These are phyloP conservation scores for Tapirus indicus DNA, from an alignment of 2,797 vertebrate genomes.

Conservation along the genomic window DNA sequence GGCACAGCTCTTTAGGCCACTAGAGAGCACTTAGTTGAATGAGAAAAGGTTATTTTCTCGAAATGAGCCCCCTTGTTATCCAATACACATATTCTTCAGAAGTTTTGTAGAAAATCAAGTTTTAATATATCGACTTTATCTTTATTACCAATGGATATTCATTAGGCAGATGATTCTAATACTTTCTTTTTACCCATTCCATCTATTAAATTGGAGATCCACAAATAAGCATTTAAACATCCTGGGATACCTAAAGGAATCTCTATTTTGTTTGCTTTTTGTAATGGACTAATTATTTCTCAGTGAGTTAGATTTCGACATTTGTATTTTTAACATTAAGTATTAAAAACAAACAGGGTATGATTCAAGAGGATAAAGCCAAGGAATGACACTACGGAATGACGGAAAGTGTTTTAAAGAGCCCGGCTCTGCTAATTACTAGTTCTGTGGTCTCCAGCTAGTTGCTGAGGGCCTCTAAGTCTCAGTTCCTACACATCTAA, in stretches of 20 bases:
- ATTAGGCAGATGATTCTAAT: slow-evolving; percentile 25
- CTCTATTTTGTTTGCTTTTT: slow-evolving; percentile 28
- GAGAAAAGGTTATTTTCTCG: slow-evolving; percentile 8
- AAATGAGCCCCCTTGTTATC: not conserved
- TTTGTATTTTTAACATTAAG: slow-evolving; percentile 49
- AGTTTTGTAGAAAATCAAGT: slow-evolving; percentile 24
- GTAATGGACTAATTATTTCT: slow-evolving; percentile 47
- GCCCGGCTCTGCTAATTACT: not conserved
- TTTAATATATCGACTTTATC: slow-evolving; percentile 50
- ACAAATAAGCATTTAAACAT: slow-evolving; percentile 40
- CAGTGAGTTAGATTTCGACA: slow-evolving; percentile 6
- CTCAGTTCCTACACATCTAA: not conserved
- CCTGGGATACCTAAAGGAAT: not conserved
- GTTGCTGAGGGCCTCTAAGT: not conserved
- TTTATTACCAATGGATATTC: not conserved
- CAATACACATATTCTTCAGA: not conserved
- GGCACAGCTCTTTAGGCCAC: not conserved
- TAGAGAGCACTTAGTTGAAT: not conserved
- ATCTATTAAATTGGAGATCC: not conserved
- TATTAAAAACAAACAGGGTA: slow-evolving; percentile 42
- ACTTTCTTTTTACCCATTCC: not conserved
- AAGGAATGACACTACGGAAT: not conserved
- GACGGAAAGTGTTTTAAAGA: not conserved
- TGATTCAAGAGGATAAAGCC: not conserved
- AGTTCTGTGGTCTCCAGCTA: not conserved